Evolutionary conservation across 2,888 invertebrate species (phyloP).

Genomic region (Tipula confusa): DNA sequence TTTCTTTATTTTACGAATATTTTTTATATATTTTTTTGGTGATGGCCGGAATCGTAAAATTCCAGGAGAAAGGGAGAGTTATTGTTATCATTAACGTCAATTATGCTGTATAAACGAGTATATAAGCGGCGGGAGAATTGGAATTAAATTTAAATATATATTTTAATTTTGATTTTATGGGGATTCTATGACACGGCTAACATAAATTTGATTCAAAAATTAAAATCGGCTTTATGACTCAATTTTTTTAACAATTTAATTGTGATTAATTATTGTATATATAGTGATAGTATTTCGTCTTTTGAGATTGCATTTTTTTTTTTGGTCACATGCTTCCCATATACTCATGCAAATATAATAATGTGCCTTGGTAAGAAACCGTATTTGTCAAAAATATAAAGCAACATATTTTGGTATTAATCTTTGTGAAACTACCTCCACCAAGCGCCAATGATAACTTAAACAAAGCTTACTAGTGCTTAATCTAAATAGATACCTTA

Average conservation of each 20-base stretch:
- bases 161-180: neutral
- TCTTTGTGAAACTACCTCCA: no score
- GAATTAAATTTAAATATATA: constrained; percentile 3
- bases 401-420: no score
- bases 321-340: no score
- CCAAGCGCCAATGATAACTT: no score
- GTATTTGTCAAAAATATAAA: no score
- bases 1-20: neutral
- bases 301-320: no score
- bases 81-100: neutral
- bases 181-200: neutral
- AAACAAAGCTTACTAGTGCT: no score
- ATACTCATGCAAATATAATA: no score
- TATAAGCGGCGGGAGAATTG: neutral
- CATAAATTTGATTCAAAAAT: neutral
- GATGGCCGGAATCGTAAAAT: neutral
- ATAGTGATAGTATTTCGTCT: no score
- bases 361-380: no score
- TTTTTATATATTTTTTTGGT: no score
- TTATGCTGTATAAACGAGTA: neutral
- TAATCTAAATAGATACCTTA: no score
- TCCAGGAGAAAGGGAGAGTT: neutral
- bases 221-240: neutral
- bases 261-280: neutral
- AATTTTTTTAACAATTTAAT: neutral